Evolutionary conservation across 2,888 invertebrate species (phyloP), one percentile per base, ranked within the genome.

Genomic region (Amiota mariae): DNA sequence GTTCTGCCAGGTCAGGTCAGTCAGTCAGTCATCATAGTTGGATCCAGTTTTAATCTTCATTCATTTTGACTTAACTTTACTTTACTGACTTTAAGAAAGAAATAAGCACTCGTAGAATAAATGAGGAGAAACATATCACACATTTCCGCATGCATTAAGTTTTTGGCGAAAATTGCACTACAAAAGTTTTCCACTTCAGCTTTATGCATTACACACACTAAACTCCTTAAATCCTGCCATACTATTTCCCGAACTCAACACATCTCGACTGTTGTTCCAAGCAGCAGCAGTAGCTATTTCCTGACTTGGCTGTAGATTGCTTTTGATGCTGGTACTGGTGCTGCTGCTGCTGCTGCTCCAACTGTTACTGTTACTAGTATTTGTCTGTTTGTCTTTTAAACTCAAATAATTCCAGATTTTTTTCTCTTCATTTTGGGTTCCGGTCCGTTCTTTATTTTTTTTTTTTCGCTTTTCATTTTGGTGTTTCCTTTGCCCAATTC

Each of bases 121-220:
- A 80, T 76, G 20, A 64, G 9, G 76, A 74, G 74, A 59, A 67
- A 70, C 75, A 86, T 85, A 85, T 84, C 81, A 81, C 85, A 86
- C 84, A 82, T 82, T 85, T 86, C 85, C 86, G 85, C 81, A 80
- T 82, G 81, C 80, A 83, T 85, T 85, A 84, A 82, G 84, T 84
- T 82, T 81, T 81, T 78, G 80, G 81, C 81, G 47, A 18, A 48
- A 10, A 36, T 36, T 36, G 36, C 36, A 6, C 36, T 6, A 36
- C 36, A 36, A 83, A 85, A 84, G 81, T 85, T 84, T 82, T 84
- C 80, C 85, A 81, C 82, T 84, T n/a, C 84, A 84, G 81, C 81
- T 84, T 82, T 83, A 82, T 85, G 80, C 84, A 84, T 82, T 84
- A 82, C 84, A 82, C 78, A 36, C 36, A 36, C 36, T 36, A 36